These are phyloP conservation scores for Anhinga rufa DNA, from an alignment of 2,113 vertebrate species.

Conservation along the genomic window DNA sequence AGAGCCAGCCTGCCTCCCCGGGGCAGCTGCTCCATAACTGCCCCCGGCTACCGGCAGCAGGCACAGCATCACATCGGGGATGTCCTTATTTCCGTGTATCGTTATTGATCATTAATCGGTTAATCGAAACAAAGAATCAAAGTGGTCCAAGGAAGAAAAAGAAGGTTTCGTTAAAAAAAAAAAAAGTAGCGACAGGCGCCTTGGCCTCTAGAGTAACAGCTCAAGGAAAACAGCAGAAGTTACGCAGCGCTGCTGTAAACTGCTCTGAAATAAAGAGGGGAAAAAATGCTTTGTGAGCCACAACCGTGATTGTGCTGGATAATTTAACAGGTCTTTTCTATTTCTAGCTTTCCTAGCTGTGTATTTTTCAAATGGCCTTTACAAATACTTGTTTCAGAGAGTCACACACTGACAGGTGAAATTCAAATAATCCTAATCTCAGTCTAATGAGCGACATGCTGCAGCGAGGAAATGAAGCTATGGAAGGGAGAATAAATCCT, in stretches of 20 bases:
- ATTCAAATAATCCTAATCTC: not conserved
- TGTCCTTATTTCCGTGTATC: fast-evolving
- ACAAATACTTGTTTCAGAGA: not conserved
- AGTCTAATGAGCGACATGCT: not conserved
- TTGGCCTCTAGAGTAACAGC: not conserved
- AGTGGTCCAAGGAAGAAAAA: not conserved
- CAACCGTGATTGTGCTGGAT: not conserved
- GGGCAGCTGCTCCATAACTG: not conserved
- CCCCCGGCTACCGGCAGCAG: not conserved
- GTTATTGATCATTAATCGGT: not conserved
- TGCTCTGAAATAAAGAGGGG: not conserved
- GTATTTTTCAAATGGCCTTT: not conserved
- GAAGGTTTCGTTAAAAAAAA: not conserved
- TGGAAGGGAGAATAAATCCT: not conserved
- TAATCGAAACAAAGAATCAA: not conserved
- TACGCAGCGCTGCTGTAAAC: not conserved
- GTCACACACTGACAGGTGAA: not conserved
- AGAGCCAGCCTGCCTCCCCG: not conserved
- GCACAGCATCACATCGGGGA: fast-evolving
- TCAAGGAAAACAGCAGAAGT: not conserved
- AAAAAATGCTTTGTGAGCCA: not conserved
- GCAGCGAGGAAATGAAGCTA: not conserved
- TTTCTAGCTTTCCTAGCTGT: not conserved
- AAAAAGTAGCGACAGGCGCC: not conserved
- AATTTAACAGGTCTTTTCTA: not conserved